Evolutionary conservation across 35 echinoderm and acorn worm genomes (phyloP), one percentile per base, ranked within the genome.

Genomic region (Patiria miniata): DNA sequence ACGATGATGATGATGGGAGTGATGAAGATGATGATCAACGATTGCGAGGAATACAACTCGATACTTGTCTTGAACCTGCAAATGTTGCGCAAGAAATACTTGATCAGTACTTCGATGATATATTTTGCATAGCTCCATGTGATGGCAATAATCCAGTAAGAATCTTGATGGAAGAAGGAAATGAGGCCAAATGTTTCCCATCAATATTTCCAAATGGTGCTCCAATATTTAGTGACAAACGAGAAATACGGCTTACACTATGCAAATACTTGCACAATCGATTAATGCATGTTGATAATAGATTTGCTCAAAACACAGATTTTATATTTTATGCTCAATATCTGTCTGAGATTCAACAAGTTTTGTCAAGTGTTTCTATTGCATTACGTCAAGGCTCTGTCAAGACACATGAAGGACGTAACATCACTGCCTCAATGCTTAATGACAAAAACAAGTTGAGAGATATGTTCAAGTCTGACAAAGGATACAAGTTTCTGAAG

Each of bases 281-380:
- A 69, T 59, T 93, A 54, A 77, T 93, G 56, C 57, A 80, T 83
- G 86, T 68, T 7, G 81, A 89, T 51, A 89, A 88, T 47, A 88
- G 91, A 79, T 93, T 93, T 89, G 78, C 91, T 0, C 37, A 76
- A 39, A 88, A 83, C 61, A 68, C 79, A 54, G 78, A 88, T 39
- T 93, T 53, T 28, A 93, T 93, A n/a, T 93, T 93, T 88, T 93
- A 83, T 88, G 91, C 91, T 57, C 91, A 93, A 42, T 88, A 44
- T 88, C 14, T 83, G 34, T 83, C 78, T 78, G 86, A 93, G 83
- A 36, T 93, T 47, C 39, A 93, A 1, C 79, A 77, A n/a, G n/a
- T n/a, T n/a, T n/a, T n/a, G n/a, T n/a, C n/a, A n/a, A n/a, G n/a
- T n/a, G n/a, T n/a, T n/a, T 93, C 91, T 82, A 93, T 93, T 83